Conservation (phyloP, 1,140 invertebrate species). For the Dryas iulia region DNA sequence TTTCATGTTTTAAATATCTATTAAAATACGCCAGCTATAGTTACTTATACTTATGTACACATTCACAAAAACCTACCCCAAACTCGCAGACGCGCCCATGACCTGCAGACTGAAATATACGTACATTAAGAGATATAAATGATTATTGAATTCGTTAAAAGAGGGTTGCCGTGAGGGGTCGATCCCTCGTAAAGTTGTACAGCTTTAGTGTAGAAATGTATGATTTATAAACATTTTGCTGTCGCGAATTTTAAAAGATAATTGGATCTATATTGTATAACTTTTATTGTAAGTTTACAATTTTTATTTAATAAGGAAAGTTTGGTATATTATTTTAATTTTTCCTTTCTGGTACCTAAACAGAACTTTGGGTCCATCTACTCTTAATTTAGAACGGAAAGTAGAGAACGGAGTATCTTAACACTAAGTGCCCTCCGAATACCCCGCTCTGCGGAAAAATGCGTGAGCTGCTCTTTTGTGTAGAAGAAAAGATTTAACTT, state of each 20-base stretch:
- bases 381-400: too few species aligned
- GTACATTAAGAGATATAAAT: slow-evolving; percentile 21
- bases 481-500: too few species aligned
- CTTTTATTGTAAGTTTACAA: background rate
- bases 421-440: too few species aligned
- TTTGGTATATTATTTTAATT: too few species aligned
- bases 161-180: slow-evolving; percentile 29
- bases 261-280: background rate
- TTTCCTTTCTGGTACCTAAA: too few species aligned
- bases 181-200: slow-evolving; percentile 10
- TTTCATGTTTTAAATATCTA: too few species aligned
- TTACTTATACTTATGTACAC: background rate
- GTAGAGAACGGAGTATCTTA: too few species aligned
- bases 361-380: too few species aligned
- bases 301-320: too few species aligned
- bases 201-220: background rate
- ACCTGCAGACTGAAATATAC: slow-evolving; percentile 24
- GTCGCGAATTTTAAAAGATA: background rate
- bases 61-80: background rate
- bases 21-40: background rate
- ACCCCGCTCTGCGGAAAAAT: too few species aligned
- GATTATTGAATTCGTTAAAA: slow-evolving; percentile 29
- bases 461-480: too few species aligned
- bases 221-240: slow-evolving; percentile 1
- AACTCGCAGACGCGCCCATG: background rate